Evolutionary conservation across 2,888 invertebrate species (phyloP).

Genomic region (Trypoxylon attenuatum): DNA sequence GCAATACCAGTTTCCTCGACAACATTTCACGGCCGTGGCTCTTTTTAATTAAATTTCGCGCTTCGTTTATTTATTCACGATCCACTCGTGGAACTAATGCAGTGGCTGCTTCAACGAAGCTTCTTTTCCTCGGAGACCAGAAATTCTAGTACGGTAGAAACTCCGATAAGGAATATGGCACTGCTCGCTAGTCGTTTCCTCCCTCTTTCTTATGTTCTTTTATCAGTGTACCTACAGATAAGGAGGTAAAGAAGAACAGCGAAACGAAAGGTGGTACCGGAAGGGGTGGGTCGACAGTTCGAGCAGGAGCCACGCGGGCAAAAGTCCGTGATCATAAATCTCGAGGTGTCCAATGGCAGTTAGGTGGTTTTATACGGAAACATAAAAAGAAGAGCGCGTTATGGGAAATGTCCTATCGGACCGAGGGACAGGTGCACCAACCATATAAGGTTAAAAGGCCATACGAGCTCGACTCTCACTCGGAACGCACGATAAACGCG

Average conservation of each 20-base stretch:
- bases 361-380: constrained; percentile 46
- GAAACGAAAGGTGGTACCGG: neutral
- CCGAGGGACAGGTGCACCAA: constrained; percentile 65
- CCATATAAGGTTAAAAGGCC: constrained; percentile 71
- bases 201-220: neutral
- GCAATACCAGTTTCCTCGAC: neutral
- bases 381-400: constrained; percentile 44
- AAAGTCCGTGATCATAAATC: constrained; percentile 39
- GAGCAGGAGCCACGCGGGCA: constrained; percentile 4
- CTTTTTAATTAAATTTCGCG: neutral
- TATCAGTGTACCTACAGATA: constrained; percentile 8
- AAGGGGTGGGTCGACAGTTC: neutral
- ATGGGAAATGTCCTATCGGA: constrained; percentile 61
- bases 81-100: neutral
- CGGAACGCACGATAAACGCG: constrained; percentile 58
- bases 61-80: neutral
- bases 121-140: neutral
- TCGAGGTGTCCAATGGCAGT: constrained; percentile 36
- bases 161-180: too few species aligned
- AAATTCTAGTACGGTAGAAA: neutral
- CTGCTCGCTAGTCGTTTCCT: too few species aligned
- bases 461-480: constrained; percentile 57
- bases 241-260: too few species aligned
- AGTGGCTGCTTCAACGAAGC: neutral
- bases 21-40: neutral